Evolutionary conservation across 2,888 invertebrate species (phyloP).

Genomic region (Meteorus colon): DNA sequence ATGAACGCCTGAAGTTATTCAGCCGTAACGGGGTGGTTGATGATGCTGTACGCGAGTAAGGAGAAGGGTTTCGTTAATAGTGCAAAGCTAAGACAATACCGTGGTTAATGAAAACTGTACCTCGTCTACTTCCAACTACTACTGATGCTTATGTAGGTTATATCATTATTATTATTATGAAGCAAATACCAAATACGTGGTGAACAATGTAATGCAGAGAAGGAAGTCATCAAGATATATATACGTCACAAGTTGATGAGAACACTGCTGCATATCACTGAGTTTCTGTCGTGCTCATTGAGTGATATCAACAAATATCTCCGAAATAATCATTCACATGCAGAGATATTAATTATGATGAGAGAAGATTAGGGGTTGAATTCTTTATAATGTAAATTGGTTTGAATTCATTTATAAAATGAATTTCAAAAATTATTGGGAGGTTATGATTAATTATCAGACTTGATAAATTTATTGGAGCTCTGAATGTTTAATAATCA

Average conservation of each 20-base stretch:
- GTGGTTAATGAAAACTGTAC: conserved; percentile 35
- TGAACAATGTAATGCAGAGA: conserved; percentile 67
- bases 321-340: neutral
- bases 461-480: too few relatives aligned
- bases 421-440: too few relatives aligned
- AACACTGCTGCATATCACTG: conserved; percentile 22
- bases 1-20: conserved; percentile 44
- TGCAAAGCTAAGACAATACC: conserved; percentile 38
- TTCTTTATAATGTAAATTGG: neutral
- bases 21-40: conserved; percentile 4
- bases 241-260: conserved; percentile 10
- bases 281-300: neutral
- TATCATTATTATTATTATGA: conserved; percentile 19
- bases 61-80: conserved; percentile 27
- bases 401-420: too few relatives aligned
- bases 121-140: conserved; percentile 36
- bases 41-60: neutral
- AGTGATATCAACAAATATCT: neutral
- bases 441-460: too few relatives aligned
- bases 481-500: too few relatives aligned
- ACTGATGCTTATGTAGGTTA: conserved; percentile 31
- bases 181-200: conserved; percentile 67
- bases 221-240: conserved; percentile 45
- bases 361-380: neutral
- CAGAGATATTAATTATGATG: neutral